Base-by-base conservation (phyloP, 1,140 invertebrate genomes). In the Heliconius himera region DNA sequence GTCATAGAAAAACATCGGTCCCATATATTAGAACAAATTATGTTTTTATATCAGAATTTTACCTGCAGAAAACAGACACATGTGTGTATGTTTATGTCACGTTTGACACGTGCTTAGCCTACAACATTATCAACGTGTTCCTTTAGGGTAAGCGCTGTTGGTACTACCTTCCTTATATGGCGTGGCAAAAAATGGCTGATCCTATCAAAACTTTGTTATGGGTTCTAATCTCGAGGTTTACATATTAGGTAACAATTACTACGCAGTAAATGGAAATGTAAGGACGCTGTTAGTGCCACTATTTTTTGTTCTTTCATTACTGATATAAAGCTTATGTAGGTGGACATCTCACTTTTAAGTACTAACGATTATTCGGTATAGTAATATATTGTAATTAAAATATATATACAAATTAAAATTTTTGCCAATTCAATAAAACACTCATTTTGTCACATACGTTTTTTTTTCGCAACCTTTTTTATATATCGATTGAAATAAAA, bases 51-150 rank as follows among this genome's bases (percentile, higher is more conserved):
- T 70, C 33, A 26, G 29, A 20, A 76, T 11, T 1, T 22, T 66
- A 66, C 60, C 26, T 29, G 22, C 3, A 26, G 11, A 66, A 66
- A 66, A 6, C 20, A 26, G n/a, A 6, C 9, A 66, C 72, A 73
- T 51, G 73, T 81, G 73, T 76, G 60, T 76, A 79, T 82, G 83
- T 78, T 82, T 80, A 73, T 76, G 82, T 81, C 81, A 79, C 72
- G 70, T 76, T 76, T 76, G 38, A 81, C 83, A 84, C 83, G 83
- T 84, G 83, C 75, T 66, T 70, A 56, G 78, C 70, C 66, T 80
- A 81, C 77, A 77, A 56, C 70, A 84, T 78, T 73, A 76, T 80
- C 66, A 70, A 70, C 74, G 73, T n/a, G 20, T 73, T 26, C 77
- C 77, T 22, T 79, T 66, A 66, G 54, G 54, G 60, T 49, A 56